Evolutionary conservation across 2,888 invertebrate species (phyloP), one percentile per base, ranked within the genome.

Genomic region (Pediacus dermestoides): DNA sequence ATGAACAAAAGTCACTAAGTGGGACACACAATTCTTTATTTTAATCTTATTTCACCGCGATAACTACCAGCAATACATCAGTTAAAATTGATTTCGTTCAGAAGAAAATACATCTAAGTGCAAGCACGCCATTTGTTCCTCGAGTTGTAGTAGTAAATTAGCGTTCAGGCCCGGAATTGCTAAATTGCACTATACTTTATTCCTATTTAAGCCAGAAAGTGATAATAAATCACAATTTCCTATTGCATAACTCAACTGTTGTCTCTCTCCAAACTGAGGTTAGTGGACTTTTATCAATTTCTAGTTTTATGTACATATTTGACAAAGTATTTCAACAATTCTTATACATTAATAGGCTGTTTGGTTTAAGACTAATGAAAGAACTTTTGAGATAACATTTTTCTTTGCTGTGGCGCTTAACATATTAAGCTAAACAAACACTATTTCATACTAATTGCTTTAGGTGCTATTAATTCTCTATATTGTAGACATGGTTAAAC

Each of bases 111-210:
- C 9, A 4, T n/a, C 4, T 6, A n/a, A 6, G 9, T n/a, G 4
- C 4, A 25, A 25, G 9, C 9, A n/a, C n/a, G n/a, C n/a, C 23
- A 23, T 23, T 10, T 10, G 21, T 6, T 18, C 6, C n/a, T 18
- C 21, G 21, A 18, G 6, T n/a, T n/a, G n/a, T 18, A 18, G 21
- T 18, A 18, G 21, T 18, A 18, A 18, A 18, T 18, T 18, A 18
- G 21, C 21, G 21, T 18, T 18, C 21, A 18, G 21, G 21, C 21
- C 21, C 21, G 21, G 21, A 18, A 18, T 18, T 18, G 21, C 21
- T 18, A 18, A 18, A 18, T 18, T 18, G 21, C 21, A 18, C 21
- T 18, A 18, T 18, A 18, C 21, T 18, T 18, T 18, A 18, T 7
- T 18, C 21, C 6, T 18, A 18, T 18, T 18, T 18, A 18, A 18